These are phyloP conservation scores for Luscinia luscinia DNA, from an alignment of 2,797 vertebrate species.

Conservation along the genomic window DNA sequence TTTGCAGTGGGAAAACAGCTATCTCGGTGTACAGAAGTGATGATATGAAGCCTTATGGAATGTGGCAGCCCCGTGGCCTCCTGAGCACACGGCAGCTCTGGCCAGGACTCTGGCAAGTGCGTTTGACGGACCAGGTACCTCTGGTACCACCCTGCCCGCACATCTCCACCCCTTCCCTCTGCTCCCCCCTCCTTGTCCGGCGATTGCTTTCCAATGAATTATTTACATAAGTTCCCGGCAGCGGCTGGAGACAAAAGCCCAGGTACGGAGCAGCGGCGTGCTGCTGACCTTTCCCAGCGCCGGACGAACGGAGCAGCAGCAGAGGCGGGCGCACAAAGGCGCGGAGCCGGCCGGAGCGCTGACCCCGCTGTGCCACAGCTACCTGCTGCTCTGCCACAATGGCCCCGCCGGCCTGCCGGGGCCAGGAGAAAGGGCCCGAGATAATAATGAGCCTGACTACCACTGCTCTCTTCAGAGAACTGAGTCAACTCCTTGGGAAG, in stretches of 20 bases:
- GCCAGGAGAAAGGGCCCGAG: slow-evolving; percentile 82
- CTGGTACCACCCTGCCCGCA: background rate
- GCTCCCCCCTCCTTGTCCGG: background rate
- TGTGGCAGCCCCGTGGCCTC: background rate
- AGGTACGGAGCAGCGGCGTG: slow-evolving; percentile 82
- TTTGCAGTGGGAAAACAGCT: background rate
- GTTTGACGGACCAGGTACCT: background rate
- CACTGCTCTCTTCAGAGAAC: slow-evolving; percentile 87
- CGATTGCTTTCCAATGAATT: slow-evolving; percentile 38
- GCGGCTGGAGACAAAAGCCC: slow-evolving; percentile 73
- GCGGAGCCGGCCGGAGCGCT: slow-evolving; percentile 74
- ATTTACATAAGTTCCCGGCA: slow-evolving; percentile 56
- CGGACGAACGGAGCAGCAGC: slow-evolving; percentile 73
- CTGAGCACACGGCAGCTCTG: background rate
- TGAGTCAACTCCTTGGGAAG: slow-evolving; percentile 71
- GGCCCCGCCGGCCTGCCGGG: slow-evolving; percentile 75
- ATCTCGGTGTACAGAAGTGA: fast-evolving
- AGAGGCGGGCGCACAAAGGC: slow-evolving; percentile 84
- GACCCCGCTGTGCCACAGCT: slow-evolving; percentile 81
- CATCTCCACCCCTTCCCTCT: background rate
- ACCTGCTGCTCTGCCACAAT: slow-evolving; percentile 94
- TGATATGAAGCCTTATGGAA: background rate
- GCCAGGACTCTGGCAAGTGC: fast-evolving
- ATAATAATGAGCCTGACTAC: slow-evolving; percentile 85
- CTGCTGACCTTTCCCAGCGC: slow-evolving; percentile 86